Conservation (phyloP, 2,888 invertebrate species). For the Trichogramma evanescens region DNA sequence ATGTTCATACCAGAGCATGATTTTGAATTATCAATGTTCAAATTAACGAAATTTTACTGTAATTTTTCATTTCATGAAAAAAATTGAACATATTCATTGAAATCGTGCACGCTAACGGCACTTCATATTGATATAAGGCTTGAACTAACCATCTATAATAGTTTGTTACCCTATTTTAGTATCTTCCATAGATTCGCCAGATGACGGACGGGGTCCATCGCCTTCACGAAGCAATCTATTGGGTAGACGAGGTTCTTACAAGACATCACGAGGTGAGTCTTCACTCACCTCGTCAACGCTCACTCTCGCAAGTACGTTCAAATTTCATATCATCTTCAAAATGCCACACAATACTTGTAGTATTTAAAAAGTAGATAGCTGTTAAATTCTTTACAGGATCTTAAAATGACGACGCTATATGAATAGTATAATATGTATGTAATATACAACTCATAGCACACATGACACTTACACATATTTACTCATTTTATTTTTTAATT, state of each 20-base stretch:
- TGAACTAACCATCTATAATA: constrained; percentile 32
- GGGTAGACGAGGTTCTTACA: constrained; percentile 78
- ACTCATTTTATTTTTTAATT: background rate
- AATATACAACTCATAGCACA: constrained; percentile 11
- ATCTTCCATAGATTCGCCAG: constrained; percentile 60
- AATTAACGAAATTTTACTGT: too few relatives aligned
- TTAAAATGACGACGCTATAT: constrained; percentile 5
- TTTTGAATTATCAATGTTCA: too few relatives aligned
- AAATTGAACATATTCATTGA: too few relatives aligned
- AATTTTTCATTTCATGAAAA: too few relatives aligned
- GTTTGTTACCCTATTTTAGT: constrained; percentile 43
- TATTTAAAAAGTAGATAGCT: constrained; percentile 11
- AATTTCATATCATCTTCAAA: constrained; percentile 1
- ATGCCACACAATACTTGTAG: background rate
- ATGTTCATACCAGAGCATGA: too few relatives aligned
- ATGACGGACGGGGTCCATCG: constrained; percentile 69
- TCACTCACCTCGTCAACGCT: background rate
- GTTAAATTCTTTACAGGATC: constrained; percentile 17
- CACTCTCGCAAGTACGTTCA: constrained; percentile 1
- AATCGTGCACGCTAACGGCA: background rate
- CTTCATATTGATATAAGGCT: constrained; percentile 19
- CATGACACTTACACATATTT: background rate
- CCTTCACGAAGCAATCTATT: constrained; percentile 62
- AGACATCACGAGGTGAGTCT: constrained; percentile 74
- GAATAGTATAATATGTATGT: constrained; percentile 12